Evolutionary conservation across 2,113 vertebrate genomes (phyloP).

Genomic region (Illadopsis cleaveri): DNA sequence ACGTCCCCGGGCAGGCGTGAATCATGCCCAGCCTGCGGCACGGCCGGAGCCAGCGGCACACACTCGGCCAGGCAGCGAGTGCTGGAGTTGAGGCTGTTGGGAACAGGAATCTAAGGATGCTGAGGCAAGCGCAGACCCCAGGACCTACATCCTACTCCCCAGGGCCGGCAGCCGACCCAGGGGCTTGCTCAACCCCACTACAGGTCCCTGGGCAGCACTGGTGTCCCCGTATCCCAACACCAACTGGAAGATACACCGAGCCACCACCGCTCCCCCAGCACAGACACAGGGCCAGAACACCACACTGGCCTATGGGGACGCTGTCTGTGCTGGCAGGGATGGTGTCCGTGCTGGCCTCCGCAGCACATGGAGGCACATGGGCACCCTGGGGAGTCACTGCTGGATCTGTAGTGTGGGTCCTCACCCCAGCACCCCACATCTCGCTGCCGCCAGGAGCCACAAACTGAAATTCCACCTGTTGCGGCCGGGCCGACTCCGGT

Average conservation of each 20-base stretch:
- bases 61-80: neutral
- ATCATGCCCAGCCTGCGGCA: constrained; percentile 40
- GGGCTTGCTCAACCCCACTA: neutral
- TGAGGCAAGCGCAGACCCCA: rapidly evolving
- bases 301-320: rapidly evolving
- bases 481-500: constrained; percentile 18
- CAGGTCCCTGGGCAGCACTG: rapidly evolving
- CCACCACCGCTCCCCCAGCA: rapidly evolving
- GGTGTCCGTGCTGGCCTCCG: rapidly evolving
- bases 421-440: neutral
- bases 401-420: rapidly evolving
- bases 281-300: neutral
- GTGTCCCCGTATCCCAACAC: rapidly evolving
- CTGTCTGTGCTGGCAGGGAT: rapidly evolving
- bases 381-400: rapidly evolving
- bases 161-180: rapidly evolving
- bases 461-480: constrained; percentile 72
- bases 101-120: neutral
- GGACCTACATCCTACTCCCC: neutral
- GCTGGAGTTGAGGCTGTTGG: neutral
- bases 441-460: neutral
- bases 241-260: rapidly evolving
- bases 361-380: rapidly evolving
- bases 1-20: constrained; percentile 57
- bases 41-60: neutral